Conservation (phyloP, 2,888 invertebrate species). For the Troides helena region DNA sequence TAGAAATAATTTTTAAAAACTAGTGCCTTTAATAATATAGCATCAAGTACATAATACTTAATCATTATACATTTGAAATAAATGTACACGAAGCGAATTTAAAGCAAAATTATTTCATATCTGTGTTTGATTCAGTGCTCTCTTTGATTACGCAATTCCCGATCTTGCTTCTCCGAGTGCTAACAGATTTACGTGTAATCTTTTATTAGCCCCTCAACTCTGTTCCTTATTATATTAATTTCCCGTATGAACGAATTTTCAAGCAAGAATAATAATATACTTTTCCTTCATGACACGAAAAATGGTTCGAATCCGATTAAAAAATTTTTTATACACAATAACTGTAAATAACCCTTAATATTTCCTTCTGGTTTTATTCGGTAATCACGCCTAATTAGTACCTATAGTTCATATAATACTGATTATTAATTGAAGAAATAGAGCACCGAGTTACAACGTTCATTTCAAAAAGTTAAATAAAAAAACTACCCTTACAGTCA, state of each 20-base stretch:
- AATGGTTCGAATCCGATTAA: too few species aligned
- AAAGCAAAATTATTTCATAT: background rate
- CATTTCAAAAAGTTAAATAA: background rate
- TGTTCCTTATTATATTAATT: background rate
- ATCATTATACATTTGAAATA: background rate
- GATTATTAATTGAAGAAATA: background rate
- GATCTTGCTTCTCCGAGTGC: constrained; percentile 40
- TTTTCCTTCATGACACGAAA: too few species aligned
- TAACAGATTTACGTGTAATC: constrained; percentile 40
- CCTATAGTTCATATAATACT: too few species aligned
- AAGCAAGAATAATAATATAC: too few species aligned
- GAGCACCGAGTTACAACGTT: background rate
- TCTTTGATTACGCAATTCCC: constrained; percentile 48
- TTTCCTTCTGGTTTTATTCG: too few species aligned
- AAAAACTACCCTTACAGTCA: constrained; percentile 4
- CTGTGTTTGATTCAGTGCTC: constrained; percentile 41
- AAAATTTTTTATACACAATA: too few species aligned
- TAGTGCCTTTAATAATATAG: too few species aligned
- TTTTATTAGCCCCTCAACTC: constrained; percentile 41
- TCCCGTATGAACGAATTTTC: too few species aligned
- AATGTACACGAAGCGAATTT: background rate
- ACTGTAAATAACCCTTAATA: too few species aligned
- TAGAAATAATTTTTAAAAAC: too few species aligned
- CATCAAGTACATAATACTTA: too few species aligned
- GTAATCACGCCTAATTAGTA: too few species aligned